Conservation (phyloP, 2,888 invertebrate genomes). For the Calameuta idolon region DNA sequence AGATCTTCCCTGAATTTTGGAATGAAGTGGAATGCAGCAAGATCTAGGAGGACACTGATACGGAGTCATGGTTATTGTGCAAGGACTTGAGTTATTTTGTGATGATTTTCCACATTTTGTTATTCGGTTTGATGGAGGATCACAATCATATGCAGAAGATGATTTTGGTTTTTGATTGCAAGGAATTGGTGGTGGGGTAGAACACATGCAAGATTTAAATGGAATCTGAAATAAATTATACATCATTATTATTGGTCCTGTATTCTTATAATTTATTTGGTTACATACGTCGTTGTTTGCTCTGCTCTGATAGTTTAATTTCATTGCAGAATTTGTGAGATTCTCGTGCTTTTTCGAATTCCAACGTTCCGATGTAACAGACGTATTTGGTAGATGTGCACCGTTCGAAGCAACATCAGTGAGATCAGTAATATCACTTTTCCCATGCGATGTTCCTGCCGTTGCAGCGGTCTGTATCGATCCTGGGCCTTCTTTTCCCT, state of each 20-base stretch:
- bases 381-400: too few species aligned
- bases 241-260: not conserved
- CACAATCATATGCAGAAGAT: not conserved
- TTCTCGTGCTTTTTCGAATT: not conserved
- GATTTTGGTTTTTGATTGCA: constrained; percentile 24
- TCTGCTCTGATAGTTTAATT: too few species aligned
- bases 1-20: not conserved
- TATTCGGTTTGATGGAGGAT: not conserved
- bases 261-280: not conserved
- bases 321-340: not conserved
- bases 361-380: too few species aligned
- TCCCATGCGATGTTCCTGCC: not conserved
- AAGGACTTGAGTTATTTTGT: not conserved
- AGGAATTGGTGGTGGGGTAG: constrained; percentile 11
- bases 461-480: not conserved
- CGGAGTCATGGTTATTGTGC: not conserved
- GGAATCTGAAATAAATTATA: not conserved
- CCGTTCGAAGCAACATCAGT: too few species aligned
- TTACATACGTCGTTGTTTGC: not conserved
- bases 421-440: too few species aligned
- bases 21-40: constrained; percentile 12
- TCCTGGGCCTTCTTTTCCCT: not conserved
- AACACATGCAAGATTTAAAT: constrained; percentile 16
- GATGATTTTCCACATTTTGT: constrained; percentile 1
- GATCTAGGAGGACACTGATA: constrained; percentile 10